Evolutionary conservation across 2,113 vertebrate genomes (phyloP).

Genomic region (Illadopsis cleaveri): DNA sequence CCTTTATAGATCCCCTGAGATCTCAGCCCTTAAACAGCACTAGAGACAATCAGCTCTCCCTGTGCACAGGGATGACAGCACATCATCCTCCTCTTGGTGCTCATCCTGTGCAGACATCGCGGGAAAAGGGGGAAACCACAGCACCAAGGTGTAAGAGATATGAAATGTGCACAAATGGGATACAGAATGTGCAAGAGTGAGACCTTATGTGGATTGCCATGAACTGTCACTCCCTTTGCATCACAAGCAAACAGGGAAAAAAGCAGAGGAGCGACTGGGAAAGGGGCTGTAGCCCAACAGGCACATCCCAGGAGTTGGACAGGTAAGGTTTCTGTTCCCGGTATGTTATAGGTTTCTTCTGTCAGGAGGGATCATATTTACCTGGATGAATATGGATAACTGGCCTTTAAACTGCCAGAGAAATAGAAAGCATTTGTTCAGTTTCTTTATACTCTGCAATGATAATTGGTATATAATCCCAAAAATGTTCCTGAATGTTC

Average conservation of each 20-base stretch:
- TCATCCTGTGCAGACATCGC: rapidly evolving
- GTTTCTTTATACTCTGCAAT: not conserved
- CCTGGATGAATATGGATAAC: not conserved
- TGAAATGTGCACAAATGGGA: rapidly evolving
- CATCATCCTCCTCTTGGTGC: not conserved
- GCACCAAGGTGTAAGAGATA: not conserved
- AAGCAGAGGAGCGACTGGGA: rapidly evolving
- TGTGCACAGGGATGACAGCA: not conserved
- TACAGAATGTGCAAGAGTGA: rapidly evolving
- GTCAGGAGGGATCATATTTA: not conserved
- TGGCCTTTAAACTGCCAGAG: not conserved
- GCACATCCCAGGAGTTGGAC: rapidly evolving
- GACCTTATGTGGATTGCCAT: rapidly evolving
- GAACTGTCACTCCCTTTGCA: not conserved
- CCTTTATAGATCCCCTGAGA: not conserved
- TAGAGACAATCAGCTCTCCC: not conserved
- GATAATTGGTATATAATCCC: not conserved
- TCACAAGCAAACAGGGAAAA: not conserved
- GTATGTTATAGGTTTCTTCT: not conserved
- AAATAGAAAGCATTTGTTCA: not conserved
- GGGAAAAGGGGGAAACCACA: not conserved
- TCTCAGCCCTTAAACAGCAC: not conserved
- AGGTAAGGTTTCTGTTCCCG: not conserved
- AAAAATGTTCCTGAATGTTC: not conserved
- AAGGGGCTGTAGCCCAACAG: not conserved